Conservation (phyloP, 2,797 vertebrate species). For the Silurus aristotelis region DNA sequence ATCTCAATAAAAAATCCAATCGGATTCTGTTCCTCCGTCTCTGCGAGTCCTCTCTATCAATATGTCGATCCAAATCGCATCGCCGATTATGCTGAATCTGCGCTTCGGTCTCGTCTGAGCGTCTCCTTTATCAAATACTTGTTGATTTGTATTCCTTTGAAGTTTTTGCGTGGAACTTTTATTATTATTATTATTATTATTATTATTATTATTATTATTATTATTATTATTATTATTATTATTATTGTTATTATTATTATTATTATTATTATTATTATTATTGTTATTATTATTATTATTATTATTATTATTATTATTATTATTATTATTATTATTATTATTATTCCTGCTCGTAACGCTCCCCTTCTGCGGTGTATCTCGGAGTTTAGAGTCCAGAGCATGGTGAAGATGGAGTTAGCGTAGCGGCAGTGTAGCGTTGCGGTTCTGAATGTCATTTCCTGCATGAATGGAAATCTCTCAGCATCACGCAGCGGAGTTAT, state of each 20-base stretch:
- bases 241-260: too few species aligned
- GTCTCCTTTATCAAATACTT: background rate
- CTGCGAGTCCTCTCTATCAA: background rate
- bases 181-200: too few species aligned
- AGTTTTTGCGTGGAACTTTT: too few species aligned
- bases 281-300: too few species aligned
- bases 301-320: background rate
- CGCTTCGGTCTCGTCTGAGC: background rate
- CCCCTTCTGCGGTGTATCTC: background rate
- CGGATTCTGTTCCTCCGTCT: background rate
- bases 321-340: background rate
- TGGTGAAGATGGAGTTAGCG: background rate
- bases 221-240: too few species aligned
- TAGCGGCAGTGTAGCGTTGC: background rate
- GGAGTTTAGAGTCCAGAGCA: background rate
- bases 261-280: too few species aligned
- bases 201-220: background rate
- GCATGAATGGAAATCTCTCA: constrained; percentile 67
- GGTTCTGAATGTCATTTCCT: constrained; percentile 68
- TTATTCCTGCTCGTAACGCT: background rate
- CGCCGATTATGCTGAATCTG: background rate
- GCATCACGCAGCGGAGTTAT: constrained; percentile 65
- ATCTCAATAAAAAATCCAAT: background rate
- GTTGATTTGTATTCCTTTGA: background rate
- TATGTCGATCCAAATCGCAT: background rate